Base-by-base conservation (phyloP, 2,888 invertebrate species). In the Eilema caniola region DNA sequence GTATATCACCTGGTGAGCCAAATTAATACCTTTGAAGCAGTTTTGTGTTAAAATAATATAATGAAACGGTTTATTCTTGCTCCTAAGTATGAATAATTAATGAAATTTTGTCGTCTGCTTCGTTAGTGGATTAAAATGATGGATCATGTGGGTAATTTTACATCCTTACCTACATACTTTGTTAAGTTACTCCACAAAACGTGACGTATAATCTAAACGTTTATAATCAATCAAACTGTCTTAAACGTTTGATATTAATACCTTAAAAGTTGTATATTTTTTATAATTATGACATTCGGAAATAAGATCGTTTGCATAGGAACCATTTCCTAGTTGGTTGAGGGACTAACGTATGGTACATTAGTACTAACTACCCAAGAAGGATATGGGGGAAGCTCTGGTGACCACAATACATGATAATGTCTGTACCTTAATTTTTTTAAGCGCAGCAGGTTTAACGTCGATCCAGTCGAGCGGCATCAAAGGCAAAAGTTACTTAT, bases 61-160 rank as follows among this genome's bases (percentile, higher is more conserved):
- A 78, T 75, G 71, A 76, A 79, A 74, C 71, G 62, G 76, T 73
- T 79, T 74, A 80, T 64, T 75, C 70, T 60, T 72, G 70, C 41
- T 79, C 72, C 72, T 76, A 75, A 76, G 65, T 80, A 73, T 82
- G 81, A 82, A 82, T 82, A 77, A 80, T 82, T 74, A 82, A 82
- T 82, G 66, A 75, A 72, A 81, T 81, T 73, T 71, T 80, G 82
- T 82, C 77, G 73, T 76, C 73, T 82, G 62, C 73, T 77, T 76
- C 74, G 73, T 81, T 71, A 77, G 67, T 74, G 72, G 72, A 76
- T 82, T 82, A 77, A 73, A 76, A 81, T 81, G 77, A 82, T 77
- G 77, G 75, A 82, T 82, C 72, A 72, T 76, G 71, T 75, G 71
- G 72, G 53, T 80, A 73, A 82, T 74, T 77, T 72, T 63, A 74